phyloP scores from a whole-genome alignment of 2,888 invertebrate species.

The Opisthograptis luteolata region DNA sequence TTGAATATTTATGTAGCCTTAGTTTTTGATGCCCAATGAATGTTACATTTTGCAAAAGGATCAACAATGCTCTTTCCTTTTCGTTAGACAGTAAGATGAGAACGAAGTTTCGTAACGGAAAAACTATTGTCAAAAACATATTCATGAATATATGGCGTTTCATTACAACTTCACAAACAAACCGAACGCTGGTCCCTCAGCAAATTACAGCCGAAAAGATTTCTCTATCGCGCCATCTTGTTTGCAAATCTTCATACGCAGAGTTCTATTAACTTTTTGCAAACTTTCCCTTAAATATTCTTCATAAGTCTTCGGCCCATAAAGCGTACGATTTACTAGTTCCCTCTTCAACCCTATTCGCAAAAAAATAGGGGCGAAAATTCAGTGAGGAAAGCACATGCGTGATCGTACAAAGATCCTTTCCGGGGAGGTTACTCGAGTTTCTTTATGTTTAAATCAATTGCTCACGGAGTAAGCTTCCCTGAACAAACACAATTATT shows the following conservation, averaged over 20 bases:
- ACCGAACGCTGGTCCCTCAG: conserved; percentile 19
- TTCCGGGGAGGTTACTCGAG: conserved; percentile 16
- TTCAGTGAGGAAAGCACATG: conserved; percentile 16
- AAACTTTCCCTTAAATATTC: conserved; percentile 37
- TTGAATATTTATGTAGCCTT: no score
- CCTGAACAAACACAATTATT: conserved; percentile 32
- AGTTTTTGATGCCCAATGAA: no score
- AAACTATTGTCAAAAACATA: no score
- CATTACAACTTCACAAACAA: conserved; percentile 28
- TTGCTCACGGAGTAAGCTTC: conserved; percentile 30
- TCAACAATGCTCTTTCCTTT: no score
- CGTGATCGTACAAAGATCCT: conserved; percentile 22
- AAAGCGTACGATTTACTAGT: conserved; percentile 28
- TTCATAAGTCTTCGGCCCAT: conserved; percentile 26
- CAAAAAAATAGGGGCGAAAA: conserved; percentile 17
- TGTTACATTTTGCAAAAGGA: no score
- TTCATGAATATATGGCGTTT: conserved; percentile 24
- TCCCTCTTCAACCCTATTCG: conserved; percentile 11
- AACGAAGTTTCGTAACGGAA: no score
- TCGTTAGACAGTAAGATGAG: no score
- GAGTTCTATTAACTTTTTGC: conserved; percentile 36
- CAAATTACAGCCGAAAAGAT: conserved; percentile 27
- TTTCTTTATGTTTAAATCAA: conserved; percentile 34
- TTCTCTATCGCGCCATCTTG: conserved; percentile 34
- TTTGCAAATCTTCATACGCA: conserved; percentile 35